Percentiles rank a stretch among this genome's conserved stretches.
Evolutionary conservation across 1,140 invertebrate species (phyloP).

Genomic region (Streblospio benedicti): DNA sequence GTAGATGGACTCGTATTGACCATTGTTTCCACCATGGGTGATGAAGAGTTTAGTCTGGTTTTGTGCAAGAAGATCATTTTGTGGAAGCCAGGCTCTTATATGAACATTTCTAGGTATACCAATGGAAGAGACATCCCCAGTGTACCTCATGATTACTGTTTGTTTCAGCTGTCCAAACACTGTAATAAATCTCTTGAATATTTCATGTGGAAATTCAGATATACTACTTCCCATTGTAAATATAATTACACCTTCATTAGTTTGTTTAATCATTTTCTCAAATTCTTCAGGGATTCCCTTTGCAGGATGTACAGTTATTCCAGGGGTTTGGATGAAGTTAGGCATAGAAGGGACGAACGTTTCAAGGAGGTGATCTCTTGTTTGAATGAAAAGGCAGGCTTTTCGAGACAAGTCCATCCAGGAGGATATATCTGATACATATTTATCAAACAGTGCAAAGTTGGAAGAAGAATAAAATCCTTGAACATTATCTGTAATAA

Average conservation of each 20-base stretch:
- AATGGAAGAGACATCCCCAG: neutral
- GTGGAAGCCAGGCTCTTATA: conserved; percentile 60
- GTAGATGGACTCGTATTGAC: conserved; percentile 23
- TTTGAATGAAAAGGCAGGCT: no score
- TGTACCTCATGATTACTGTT: conserved; percentile 1
- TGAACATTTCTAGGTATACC: conserved; percentile 53
- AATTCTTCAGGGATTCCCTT: neutral
- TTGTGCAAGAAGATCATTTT: conserved; percentile 43
- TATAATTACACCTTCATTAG: neutral
- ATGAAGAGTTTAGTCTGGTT: conserved; percentile 26
- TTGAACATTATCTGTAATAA: no score
- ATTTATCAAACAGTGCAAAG: no score
- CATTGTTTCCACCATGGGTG: conserved; percentile 30
- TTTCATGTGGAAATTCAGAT: conserved; percentile 1
- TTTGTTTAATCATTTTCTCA: neutral
- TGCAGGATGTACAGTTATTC: neutral
- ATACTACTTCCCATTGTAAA: conserved; percentile 3
- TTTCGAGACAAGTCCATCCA: no score
- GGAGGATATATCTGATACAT: no score
- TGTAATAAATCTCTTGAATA: no score
- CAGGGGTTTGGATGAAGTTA: neutral
- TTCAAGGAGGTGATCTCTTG: no score
- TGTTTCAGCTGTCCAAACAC: neutral
- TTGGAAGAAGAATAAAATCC: no score
- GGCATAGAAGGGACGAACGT: conserved; percentile 6